Conservation (phyloP, 2,888 invertebrate species). For the Byasa hedistus region DNA sequence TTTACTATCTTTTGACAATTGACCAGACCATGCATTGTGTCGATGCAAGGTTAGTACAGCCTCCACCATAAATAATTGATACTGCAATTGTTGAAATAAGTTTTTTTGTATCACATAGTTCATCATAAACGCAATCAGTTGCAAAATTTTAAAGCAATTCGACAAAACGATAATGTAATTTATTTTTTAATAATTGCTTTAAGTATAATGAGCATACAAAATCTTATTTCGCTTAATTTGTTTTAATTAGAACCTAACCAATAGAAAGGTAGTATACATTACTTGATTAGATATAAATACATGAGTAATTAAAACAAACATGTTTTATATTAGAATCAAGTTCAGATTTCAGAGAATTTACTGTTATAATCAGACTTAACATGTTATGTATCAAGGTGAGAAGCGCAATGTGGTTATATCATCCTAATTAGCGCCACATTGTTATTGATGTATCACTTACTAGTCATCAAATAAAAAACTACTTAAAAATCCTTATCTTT, state of each 20-base stretch:
- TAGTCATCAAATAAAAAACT: background rate
- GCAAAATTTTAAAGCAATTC: too few species aligned
- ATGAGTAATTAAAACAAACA: background rate
- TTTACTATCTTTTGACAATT: conserved; percentile 62
- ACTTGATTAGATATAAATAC: background rate
- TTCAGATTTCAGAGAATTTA: too few species aligned
- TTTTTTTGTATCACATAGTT: background rate
- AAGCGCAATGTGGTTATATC: too few species aligned
- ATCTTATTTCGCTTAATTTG: too few species aligned
- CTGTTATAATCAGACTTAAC: too few species aligned
- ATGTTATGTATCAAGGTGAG: too few species aligned
- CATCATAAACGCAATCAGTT: background rate
- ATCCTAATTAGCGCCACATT: too few species aligned
- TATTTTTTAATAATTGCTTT: too few species aligned
- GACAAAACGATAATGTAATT: too few species aligned
- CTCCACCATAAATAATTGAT: conserved; percentile 75
- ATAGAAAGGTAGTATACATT: background rate
- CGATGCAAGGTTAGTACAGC: conserved; percentile 69
- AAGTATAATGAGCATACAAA: too few species aligned
- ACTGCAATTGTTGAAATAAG: conserved; percentile 47
- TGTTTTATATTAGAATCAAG: too few species aligned
- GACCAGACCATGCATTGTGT: conserved; percentile 74
- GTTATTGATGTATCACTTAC: too few species aligned
- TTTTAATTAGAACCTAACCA: background rate
- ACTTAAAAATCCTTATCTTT: background rate